Base-by-base conservation (phyloP, 37 sponge, comb jelly and placozoan species). In the Hexactinellida sp. region DNA sequence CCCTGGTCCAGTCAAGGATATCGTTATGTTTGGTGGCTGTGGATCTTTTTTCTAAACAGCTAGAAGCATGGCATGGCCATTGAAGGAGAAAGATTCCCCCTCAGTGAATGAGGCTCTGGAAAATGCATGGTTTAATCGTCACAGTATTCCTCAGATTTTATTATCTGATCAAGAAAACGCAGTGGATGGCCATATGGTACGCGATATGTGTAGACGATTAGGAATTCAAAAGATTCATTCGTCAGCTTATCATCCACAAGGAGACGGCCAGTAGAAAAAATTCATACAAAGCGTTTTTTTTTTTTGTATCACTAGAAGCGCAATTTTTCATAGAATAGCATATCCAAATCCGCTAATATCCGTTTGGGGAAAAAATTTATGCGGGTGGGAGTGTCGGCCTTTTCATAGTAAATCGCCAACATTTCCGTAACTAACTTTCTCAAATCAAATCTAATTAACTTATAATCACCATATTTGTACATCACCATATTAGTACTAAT, bases 161-260 rank as follows among this genome's bases (percentile, higher is more conserved):
- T n/a, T 63, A 1, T 63, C 76, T 7, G 76, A 63, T n/a, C 76
- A 63, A n/a, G 76, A n/a, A 7, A 63, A n/a, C 28, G 30, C 21
- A 25, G 76, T 28, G 5, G 76, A 63, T n/a, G 76, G 76, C 5
- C 76, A 25, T 21, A 10, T 63, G 76, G 13, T 63, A 23, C 76
- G 76, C 3, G 76, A 63, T 63, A n/a, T n/a, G 5, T 13, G 21
- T 63, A 63, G 13, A 63, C 28, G 30, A 7, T 63, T 63, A n/a
- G 76, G 76, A n/a, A 63, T 63, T 25, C 76, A 63, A 63, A 63
- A 63, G 76, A 10, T 63, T 32, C 76, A 63, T n/a, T 63, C 76
- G 3, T 63, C 76, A 23, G 5, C 76, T 21, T 63, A 63, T n/a
- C 34, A 63, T 28, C 76, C 34, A 3, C 32, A 63, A 28, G 34